Conservation (phyloP, 1,140 invertebrate genomes). For the Cataglyphis hispanica region DNA sequence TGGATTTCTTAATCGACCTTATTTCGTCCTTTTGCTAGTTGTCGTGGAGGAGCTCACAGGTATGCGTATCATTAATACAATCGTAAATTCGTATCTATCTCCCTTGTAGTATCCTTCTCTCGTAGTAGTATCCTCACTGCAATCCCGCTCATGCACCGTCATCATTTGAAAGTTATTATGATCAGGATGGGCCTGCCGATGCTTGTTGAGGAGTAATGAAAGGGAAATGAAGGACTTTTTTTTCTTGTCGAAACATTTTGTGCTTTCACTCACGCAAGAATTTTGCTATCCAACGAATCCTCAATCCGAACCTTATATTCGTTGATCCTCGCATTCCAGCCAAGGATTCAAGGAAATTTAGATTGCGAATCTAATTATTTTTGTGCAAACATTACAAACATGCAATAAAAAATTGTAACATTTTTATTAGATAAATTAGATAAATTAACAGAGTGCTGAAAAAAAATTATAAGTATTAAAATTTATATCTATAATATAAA, state of each 20-base stretch:
- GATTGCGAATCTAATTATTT: background rate
- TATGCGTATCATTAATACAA: conserved; percentile 78
- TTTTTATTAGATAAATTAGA: no score
- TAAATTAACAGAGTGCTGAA: background rate
- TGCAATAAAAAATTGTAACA: no score
- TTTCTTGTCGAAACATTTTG: conserved; percentile 50
- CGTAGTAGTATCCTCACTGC: background rate
- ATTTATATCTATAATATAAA: background rate
- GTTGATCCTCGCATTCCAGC: background rate
- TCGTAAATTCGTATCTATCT: conserved; percentile 31
- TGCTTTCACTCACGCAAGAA: conserved; percentile 50
- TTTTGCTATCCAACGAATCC: conserved; percentile 28
- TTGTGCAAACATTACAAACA: background rate
- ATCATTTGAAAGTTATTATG: background rate
- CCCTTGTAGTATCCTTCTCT: background rate
- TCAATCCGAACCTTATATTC: conserved; percentile 1
- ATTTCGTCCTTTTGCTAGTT: conserved; percentile 85
- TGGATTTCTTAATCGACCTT: conserved; percentile 80
- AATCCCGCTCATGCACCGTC: background rate
- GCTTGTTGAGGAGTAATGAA: background rate
- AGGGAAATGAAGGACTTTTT: background rate
- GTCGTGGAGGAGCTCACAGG: conserved; percentile 88
- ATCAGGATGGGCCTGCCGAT: conserved; percentile 6
- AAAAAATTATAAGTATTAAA: background rate
- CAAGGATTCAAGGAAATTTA: conserved; percentile 26